These are phyloP conservation scores for Alloscopus bannaensis DNA, from an alignment of 2,888 invertebrate genomes.

Conservation along the genomic window DNA sequence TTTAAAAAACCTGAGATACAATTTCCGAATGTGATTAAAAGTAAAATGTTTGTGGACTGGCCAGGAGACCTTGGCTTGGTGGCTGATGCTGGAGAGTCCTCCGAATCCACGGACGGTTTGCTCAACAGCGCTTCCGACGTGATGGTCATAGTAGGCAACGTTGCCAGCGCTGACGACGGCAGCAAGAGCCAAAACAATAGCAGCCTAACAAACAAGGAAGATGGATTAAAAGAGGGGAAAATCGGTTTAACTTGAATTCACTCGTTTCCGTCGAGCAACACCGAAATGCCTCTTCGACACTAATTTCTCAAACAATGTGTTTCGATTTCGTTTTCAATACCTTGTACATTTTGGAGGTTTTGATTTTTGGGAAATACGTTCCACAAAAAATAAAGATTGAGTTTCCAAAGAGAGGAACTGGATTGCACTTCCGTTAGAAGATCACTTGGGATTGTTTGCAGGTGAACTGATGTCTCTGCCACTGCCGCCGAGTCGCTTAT, in stretches of 20 bases:
- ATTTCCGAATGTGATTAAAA: not conserved
- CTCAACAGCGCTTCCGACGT: constrained; percentile 63
- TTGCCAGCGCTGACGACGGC: constrained; percentile 58
- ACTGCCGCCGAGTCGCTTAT: constrained; percentile 25
- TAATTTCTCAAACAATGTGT: not conserved
- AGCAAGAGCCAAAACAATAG: constrained; percentile 59
- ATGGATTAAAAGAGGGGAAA: not conserved
- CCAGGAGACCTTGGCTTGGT: constrained; percentile 44
- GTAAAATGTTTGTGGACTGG: constrained; percentile 16
- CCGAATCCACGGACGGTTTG: constrained; percentile 70
- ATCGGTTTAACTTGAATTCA: too few relatives aligned
- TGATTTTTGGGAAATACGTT: constrained; percentile 64
- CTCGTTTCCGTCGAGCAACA: too few relatives aligned
- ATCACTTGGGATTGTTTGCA: constrained; percentile 48
- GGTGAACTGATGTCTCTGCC: constrained; percentile 46
- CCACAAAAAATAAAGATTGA: constrained; percentile 28
- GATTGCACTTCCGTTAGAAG: constrained; percentile 46
- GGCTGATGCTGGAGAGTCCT: constrained; percentile 60
- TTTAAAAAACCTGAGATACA: not conserved
- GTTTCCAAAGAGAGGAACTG: constrained; percentile 12
- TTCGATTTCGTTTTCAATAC: constrained; percentile 30
- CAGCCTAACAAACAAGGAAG: constrained; percentile 41
- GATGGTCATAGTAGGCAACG: constrained; percentile 53
- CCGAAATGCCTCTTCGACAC: too few relatives aligned
- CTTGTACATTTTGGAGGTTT: constrained; percentile 70